Evolutionary conservation across 2,888 invertebrate genomes (phyloP).

Genomic region (Drosophila peninsularis): DNA sequence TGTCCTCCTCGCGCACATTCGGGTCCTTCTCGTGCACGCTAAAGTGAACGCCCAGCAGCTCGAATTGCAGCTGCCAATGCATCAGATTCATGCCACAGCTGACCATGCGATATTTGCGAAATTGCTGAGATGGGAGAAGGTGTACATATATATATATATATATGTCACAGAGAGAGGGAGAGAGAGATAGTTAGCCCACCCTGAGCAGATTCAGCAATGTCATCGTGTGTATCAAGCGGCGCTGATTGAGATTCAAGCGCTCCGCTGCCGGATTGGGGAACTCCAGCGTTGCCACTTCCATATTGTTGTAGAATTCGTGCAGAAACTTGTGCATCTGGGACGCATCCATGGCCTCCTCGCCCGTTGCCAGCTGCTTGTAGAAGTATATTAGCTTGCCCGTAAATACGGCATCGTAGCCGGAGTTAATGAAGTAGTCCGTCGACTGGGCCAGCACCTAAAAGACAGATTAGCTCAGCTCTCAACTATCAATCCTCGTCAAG

Average conservation of each 20-base stretch:
- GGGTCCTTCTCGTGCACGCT: neutral
- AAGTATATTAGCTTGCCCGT: conserved; percentile 67
- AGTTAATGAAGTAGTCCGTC: conserved; percentile 66
- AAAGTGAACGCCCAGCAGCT: conserved; percentile 62
- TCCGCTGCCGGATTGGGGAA: conserved; percentile 23
- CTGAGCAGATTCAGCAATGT: conserved; percentile 75
- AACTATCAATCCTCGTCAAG: neutral
- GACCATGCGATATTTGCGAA: conserved; percentile 49
- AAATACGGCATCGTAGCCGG: conserved; percentile 70
- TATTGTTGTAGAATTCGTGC: conserved; percentile 66
- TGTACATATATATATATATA: neutral
- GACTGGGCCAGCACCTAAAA: conserved; percentile 61
- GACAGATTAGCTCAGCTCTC: neutral
- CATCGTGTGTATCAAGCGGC: conserved; percentile 66
- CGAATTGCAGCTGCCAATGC: conserved; percentile 60
- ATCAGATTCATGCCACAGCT: conserved; percentile 36
- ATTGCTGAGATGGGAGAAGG: conserved; percentile 55
- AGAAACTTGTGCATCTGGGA: conserved; percentile 66
- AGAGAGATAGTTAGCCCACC: conserved; percentile 44
- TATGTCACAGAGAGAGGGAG: neutral
- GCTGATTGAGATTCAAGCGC: conserved; percentile 29
- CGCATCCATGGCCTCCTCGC: conserved; percentile 50
- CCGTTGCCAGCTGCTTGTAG: conserved; percentile 51
- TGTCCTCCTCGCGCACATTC: conserved; percentile 21
- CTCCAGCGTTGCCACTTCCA: conserved; percentile 54